Evolutionary conservation across 1,140 invertebrate species (phyloP), one percentile per base, ranked within the genome.

Genomic region (Euwallacea fornicatus): DNA sequence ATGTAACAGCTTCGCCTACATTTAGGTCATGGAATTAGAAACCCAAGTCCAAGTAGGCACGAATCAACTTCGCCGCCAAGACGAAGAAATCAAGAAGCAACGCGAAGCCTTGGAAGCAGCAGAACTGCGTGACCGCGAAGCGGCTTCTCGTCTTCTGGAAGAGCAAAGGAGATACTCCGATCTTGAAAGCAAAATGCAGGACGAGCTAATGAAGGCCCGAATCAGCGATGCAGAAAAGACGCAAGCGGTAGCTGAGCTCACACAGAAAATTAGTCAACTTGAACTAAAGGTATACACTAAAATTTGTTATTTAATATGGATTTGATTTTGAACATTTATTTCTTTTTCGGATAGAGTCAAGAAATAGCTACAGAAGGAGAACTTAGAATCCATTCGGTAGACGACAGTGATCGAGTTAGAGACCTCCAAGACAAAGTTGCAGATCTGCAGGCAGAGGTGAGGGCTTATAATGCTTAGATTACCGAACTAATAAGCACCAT

Each of bases 1-100:
- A 33, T 33, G 21, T 33, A 33, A 33, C 21, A 33, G 4, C 4
- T 33, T 33, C 21, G 21, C 4, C 21, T 33, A 33, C 4, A 15
- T 62, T 46, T 62, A 86, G 85, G 88, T 97, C 0, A 99, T 99
- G 97, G 96, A 99, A 83, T 85, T 98, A n/a, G 97, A 99, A 81
- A 98, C 97, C 2, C 95, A 97, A 82, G 95, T 97, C 46, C 95
- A 98, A 81, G 95, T 98, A 0, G 94, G 93, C 53, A 93, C 92
- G 9, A 98, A 98, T 84, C 96, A 98, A 79, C 85, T 98, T 68
- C 88, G 93, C 41, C 86, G 97, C 42, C 95, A 98, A 83, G 97
- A 98, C 76, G 96, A 98, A 67, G 95, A 98, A 77, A 90, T 94
- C 74, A 94, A 96, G 78, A 86, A 88, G 74, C 81, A 97, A 73